Base-by-base conservation (phyloP, 1,140 invertebrate species). In the Aphidius gifuensis region DNA sequence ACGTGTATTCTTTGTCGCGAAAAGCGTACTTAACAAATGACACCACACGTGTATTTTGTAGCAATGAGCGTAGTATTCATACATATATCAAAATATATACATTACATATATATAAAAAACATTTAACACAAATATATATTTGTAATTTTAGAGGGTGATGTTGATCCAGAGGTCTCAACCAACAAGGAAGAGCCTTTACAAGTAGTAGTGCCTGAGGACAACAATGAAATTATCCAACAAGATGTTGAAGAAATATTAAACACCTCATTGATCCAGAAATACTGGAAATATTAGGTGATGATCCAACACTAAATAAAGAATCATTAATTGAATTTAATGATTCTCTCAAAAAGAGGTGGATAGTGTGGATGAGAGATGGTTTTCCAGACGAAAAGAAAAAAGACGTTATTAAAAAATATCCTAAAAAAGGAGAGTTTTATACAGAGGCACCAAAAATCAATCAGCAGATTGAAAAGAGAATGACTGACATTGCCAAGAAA, bases 401-500 rank as follows among this genome's bases (percentile, higher is more conserved):
- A 11, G 9, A 54, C 6, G 56, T 65, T 38, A 16, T 51, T 21
- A 55, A 58, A 16, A 49, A 54, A 55, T 65, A 55, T 45, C 60
- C 50, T 42, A 48, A 54, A 61, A 59, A 54, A 64, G 60, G 55
- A 49, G 62, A 63, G 3, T 49, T 62, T 4, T 44, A 43, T 9
- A 16, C 48, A 8, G 60, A 64, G 39, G 61, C 56, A 42, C 43
- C 51, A 1, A 60, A 60, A 21, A 5, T 58, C 9, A 43, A 46
- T 47, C 42, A 32, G 16, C 49, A 51, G 50, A 53, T 62, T 23
- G 44, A 43, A 5, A 44, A 62, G 3, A 43, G 53, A 6, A 58
- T 66, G 53, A 44, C 64, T 6, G 61, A 61, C 5, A 68, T 68
- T 51, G 60, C 59, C 7, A 64, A 46, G 6, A 66, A 69, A 53